Percentiles rank a stretch among this genome's conserved stretches.
These are phyloP conservation scores for Holothuria leucospilota DNA, from an alignment of 53 echinoderm and acorn worm genomes.

Conservation along the genomic window DNA sequence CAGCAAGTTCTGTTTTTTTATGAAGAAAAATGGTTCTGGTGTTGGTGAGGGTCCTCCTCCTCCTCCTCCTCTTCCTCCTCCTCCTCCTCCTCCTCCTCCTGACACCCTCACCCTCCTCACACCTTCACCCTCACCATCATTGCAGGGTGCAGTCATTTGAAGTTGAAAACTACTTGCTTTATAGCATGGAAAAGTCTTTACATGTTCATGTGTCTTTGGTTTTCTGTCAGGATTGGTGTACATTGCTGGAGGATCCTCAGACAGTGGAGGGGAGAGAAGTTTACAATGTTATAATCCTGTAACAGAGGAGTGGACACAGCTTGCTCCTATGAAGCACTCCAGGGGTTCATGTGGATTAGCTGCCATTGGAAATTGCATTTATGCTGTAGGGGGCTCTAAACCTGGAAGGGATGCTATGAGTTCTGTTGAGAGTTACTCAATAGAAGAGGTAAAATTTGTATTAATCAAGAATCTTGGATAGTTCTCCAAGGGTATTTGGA, in stretches of 20 bases:
- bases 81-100: too few relatives aligned
- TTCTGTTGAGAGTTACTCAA: conserved; percentile 85
- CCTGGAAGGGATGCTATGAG: conserved; percentile 73
- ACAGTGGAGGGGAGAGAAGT: conserved; percentile 72
- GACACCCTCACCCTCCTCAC: too few relatives aligned
- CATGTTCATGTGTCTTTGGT: background rate
- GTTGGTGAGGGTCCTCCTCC: too few relatives aligned
- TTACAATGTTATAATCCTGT: conserved; percentile 91
- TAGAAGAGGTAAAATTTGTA: conserved; percentile 65
- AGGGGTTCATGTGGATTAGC: conserved; percentile 77
- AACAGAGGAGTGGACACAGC: conserved; percentile 83
- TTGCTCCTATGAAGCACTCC: conserved; percentile 85
- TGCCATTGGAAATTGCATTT: conserved; percentile 76
- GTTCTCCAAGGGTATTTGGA: too few relatives aligned
- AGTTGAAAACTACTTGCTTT: too few relatives aligned
- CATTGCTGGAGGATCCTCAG: conserved; percentile 85
- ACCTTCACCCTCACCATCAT: too few relatives aligned
- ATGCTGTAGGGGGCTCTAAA: conserved; percentile 90
- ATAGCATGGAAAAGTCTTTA: too few relatives aligned
- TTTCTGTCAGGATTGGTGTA: conserved; percentile 79
- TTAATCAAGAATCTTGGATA: too few relatives aligned
- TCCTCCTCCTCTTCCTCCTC: too few relatives aligned
- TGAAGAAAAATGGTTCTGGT: too few relatives aligned
- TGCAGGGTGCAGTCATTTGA: too few relatives aligned
- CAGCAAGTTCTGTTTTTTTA: too few relatives aligned